These are phyloP conservation scores for Microctenopoma steveboyesi DNA, from an alignment of 2,797 vertebrate genomes.

Conservation along the genomic window DNA sequence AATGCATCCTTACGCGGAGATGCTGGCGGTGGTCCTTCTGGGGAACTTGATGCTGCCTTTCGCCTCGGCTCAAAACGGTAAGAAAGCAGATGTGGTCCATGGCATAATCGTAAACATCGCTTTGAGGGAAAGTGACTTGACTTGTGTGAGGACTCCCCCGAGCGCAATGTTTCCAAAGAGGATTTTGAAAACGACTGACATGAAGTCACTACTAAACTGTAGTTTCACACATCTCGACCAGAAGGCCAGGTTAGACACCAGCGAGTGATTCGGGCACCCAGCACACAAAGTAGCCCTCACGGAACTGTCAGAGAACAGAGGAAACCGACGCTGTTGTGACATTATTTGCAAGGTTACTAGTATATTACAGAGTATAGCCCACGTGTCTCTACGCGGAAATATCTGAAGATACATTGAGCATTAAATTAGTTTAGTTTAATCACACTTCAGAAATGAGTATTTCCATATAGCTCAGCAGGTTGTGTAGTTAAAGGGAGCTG, in stretches of 20 bases:
- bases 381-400: constrained; percentile 13
- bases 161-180: constrained; percentile 38
- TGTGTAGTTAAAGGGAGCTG: constrained; percentile 14
- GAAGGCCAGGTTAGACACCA: constrained; percentile 45
- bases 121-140: constrained; percentile 58
- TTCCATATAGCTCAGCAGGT: constrained; percentile 14
- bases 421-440: too few relatives aligned
- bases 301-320: constrained; percentile 10
- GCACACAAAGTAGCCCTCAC: background rate
- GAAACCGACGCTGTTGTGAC: constrained; percentile 8
- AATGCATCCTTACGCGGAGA: constrained; percentile 78
- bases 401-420: background rate
- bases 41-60: constrained; percentile 80
- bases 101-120: constrained; percentile 37
- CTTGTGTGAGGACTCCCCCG: constrained; percentile 38
- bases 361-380: background rate
- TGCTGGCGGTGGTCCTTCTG: constrained; percentile 78
- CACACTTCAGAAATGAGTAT: constrained; percentile 15
- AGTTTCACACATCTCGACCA: constrained; percentile 45
- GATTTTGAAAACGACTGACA: constrained; percentile 40
- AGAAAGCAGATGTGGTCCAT: constrained; percentile 63
- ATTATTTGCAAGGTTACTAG: constrained; percentile 34
- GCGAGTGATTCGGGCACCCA: constrained; percentile 15
- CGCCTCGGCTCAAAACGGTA: constrained; percentile 85
- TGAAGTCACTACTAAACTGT: constrained; percentile 31